phyloP scores from a whole-genome alignment of 2,888 invertebrate genomes.

The Nemotelus nigrinus region DNA sequence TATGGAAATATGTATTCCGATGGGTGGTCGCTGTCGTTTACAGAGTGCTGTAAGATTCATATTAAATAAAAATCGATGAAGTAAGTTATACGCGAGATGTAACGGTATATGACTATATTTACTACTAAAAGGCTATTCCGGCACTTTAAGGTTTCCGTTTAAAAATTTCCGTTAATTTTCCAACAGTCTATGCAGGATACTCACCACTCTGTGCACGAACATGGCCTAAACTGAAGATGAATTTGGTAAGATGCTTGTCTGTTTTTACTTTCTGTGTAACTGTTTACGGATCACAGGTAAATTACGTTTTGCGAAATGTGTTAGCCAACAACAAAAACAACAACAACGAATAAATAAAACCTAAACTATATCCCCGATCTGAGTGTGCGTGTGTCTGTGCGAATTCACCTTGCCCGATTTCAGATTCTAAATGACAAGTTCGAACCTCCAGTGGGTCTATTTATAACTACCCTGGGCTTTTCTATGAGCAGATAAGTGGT shows the following conservation, averaged over 20 bases:
- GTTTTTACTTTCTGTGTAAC: background rate
- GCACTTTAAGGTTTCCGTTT: background rate
- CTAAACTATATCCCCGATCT: background rate
- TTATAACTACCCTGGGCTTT: slow-evolving; percentile 30
- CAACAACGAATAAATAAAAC: background rate
- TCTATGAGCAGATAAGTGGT: slow-evolving; percentile 3
- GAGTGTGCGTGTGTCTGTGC: too few relatives aligned
- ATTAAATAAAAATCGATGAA: too few relatives aligned
- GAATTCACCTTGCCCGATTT: background rate
- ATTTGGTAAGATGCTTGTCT: background rate
- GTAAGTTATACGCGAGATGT: too few relatives aligned
- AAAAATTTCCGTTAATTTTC: background rate
- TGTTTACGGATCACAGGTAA: background rate
- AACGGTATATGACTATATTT: too few relatives aligned
- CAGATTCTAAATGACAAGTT: slow-evolving; percentile 34
- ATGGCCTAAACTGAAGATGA: background rate
- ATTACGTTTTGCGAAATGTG: background rate
- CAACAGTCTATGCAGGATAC: background rate
- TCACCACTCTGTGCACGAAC: slow-evolving; percentile 36
- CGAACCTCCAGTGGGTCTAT: slow-evolving; percentile 1
- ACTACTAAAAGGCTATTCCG: background rate
- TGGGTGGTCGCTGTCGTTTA: too few relatives aligned
- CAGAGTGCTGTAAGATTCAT: too few relatives aligned
- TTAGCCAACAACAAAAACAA: background rate
- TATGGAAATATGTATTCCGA: background rate